Percentiles rank a stretch among this genome's conserved stretches.
Conservation (phyloP, 1,140 invertebrate genomes). For the Helicoverpa armigera region DNA sequence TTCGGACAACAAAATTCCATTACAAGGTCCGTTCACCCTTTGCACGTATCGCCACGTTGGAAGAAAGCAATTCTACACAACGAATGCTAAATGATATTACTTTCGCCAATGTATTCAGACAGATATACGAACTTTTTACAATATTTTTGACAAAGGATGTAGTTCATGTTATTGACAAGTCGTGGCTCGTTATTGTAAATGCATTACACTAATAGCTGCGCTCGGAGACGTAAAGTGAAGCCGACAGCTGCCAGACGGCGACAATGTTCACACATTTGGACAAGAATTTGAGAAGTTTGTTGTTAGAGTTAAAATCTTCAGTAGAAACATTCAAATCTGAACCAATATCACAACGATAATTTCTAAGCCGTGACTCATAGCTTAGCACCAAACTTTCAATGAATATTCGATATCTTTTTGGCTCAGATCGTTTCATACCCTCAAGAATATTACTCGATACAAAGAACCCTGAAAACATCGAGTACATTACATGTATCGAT, state of each 20-base stretch:
- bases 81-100: slow-evolving; percentile 1
- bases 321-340: background rate
- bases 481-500: slow-evolving; percentile 15
- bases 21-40: slow-evolving; percentile 19
- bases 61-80: slow-evolving; percentile 29
- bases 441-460: background rate
- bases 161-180: background rate
- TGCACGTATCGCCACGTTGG: slow-evolving; percentile 16
- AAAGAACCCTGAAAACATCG: background rate
- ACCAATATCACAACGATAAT: slow-evolving; percentile 18
- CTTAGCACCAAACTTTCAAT: background rate
- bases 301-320: background rate
- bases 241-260: background rate
- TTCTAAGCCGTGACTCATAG: slow-evolving; percentile 5
- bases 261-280: background rate
- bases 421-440: too few relatives aligned
- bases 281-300: background rate
- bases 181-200: slow-evolving; percentile 10
- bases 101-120: background rate
- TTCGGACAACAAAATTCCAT: slow-evolving; percentile 14
- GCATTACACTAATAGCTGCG: slow-evolving; percentile 8
- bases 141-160: background rate
- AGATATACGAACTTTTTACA: background rate
- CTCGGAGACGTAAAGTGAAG: background rate
- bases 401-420: too few relatives aligned